Base-by-base conservation (phyloP, 2,113 vertebrate genomes). In the Charina bottae region DNA sequence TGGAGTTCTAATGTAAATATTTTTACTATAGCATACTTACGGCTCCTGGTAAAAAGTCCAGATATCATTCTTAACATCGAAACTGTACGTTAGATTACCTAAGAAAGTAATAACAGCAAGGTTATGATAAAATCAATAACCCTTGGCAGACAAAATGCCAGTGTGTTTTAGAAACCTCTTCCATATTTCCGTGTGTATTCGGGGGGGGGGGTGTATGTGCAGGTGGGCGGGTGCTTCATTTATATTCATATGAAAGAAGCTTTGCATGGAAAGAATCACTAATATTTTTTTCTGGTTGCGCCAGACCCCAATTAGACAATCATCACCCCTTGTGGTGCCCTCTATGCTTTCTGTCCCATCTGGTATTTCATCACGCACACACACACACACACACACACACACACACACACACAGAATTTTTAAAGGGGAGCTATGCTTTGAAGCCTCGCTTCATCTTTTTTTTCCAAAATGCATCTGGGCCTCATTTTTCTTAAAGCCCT, bases 31-130 rank as follows among this genome's bases (percentile, higher is more conserved):
- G 49, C 6, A 6, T 49, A 49, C 49, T 49, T 49, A 49, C 49
- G 49, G 49, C 49, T 49, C 4, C 26, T 28, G 28, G 10, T 1
- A 64, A 64, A 64, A 26, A 68, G n/a, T 0, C 28, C n/a, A n/a
- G 2, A 64, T 3, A 1, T 2, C 0, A 12, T 2, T 2, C 1
- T 42, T 42, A 42, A 33, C 0, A 12, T 12, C 28, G n/a, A 1
- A 1, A 5, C 0, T 42, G 42, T 42, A 42, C 3, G 33, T 33
- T 37, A 0, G 2, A 28, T 4, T 64, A 28, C 4, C 62, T 72
- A 17, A n/a, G 26, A 11, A 68, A 68, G 28, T 4, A n/a, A 15
- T n/a, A n/a, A 72, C 49, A n/a, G 17, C 68, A 33, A 2, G 68
- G 33, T 33, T 72, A 72, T 72, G 68, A 37, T 37, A 15, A 72